phyloP scores from a whole-genome alignment of 1,140 invertebrate genomes.

The Heterodera carotae region DNA sequence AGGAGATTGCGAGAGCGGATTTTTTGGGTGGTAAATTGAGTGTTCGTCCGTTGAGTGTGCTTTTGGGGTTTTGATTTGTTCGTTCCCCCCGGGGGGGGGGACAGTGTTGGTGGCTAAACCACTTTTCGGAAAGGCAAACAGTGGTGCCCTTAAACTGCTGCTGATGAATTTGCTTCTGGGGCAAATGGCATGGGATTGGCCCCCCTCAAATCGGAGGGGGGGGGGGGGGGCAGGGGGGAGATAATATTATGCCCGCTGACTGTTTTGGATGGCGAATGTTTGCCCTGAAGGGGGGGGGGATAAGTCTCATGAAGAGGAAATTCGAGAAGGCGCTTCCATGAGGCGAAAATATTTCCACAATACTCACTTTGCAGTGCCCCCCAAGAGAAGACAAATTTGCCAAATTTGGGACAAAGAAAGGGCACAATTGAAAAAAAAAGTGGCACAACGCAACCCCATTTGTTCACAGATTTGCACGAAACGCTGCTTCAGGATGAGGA shows the following conservation, averaged over 20 bases:
- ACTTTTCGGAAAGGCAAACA: slow-evolving; percentile 24
- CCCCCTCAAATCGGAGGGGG: neutral
- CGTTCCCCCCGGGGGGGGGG: neutral
- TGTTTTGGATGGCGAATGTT: slow-evolving; percentile 15
- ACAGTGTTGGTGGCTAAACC: neutral
- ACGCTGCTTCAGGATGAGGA: slow-evolving; percentile 24
- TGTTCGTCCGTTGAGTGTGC: slow-evolving; percentile 10
- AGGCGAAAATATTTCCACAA: slow-evolving; percentile 13
- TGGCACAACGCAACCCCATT: neutral
- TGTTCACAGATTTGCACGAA: slow-evolving; percentile 27
- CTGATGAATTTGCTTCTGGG: neutral
- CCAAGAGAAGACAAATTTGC: slow-evolving; percentile 13
- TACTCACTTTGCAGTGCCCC: slow-evolving; percentile 16
- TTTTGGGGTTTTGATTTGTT: neutral
- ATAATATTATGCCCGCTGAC: neutral
- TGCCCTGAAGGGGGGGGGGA: neutral
- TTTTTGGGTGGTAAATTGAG: neutral
- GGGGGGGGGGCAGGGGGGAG: neutral
- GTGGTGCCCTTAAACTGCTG: slow-evolving; percentile 5
- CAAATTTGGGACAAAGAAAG: neutral
- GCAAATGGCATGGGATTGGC: slow-evolving; percentile 1
- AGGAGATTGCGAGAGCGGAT: slow-evolving; percentile 18
- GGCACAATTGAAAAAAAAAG: neutral
- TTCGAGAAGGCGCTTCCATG: neutral
- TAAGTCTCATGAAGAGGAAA: slow-evolving; percentile 13